Evolutionary conservation across 2,113 vertebrate species (phyloP).

Genomic region (Crotalus tigris): DNA sequence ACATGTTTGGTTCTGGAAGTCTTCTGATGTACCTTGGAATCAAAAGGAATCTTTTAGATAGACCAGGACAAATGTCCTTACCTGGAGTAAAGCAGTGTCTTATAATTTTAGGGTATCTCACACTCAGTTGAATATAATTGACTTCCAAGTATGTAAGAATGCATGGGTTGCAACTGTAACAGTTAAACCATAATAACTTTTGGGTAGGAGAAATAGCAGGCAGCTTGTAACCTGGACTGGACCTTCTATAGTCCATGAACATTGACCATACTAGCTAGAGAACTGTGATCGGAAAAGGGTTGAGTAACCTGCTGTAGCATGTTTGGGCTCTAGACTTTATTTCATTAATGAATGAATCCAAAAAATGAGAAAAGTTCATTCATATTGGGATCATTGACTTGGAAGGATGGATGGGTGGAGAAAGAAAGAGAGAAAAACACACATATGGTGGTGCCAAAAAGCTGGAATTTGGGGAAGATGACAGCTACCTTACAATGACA

Average conservation of each 20-base stretch:
- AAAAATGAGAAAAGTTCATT: neutral
- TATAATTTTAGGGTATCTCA: neutral
- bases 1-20: neutral
- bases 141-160: neutral
- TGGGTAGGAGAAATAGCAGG: neutral
- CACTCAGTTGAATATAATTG: neutral
- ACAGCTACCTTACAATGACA: neutral
- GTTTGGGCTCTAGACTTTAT: neutral
- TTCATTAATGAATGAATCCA: neutral
- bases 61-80: neutral
- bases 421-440: neutral
- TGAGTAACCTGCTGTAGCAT: neutral
- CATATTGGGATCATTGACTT: neutral
- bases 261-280: neutral
- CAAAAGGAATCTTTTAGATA: neutral
- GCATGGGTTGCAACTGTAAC: neutral
- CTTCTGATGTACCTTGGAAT: neutral
- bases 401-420: neutral
- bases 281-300: neutral
- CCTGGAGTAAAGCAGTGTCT: neutral
- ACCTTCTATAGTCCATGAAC: neutral
- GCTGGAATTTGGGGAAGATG: neutral
- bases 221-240: neutral
- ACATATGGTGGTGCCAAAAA: neutral
- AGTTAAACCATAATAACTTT: neutral